Base-by-base conservation (phyloP, 2,888 invertebrate species). In the Ennomos fuscantarius region DNA sequence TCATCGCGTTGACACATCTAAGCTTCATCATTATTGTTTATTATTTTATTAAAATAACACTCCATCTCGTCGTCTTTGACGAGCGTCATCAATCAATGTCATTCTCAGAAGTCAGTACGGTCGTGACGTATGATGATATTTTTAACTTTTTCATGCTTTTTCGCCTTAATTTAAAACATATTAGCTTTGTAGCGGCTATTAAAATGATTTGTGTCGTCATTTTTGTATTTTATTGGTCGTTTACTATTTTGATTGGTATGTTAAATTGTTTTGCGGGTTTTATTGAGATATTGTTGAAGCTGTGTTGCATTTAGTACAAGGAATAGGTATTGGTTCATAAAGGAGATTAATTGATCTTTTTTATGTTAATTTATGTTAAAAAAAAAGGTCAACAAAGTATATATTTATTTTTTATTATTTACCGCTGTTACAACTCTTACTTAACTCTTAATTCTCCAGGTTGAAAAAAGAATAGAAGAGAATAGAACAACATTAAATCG, bases 61-160 rank as follows among this genome's bases (percentile, higher is more conserved):
- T 67, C 60, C 61, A 65, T 65, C 60, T 63, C 63, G 54, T 62
- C 60, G 60, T 51, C 62, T 63, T 55, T 47, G 53, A 54, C 39
- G 32, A 35, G 43, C n/a, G 53, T 47, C 61, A 71, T 71, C 66
- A 61, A 69, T 71, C 70, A 71, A 62, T 44, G 70, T 69, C 70
- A 47, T 44, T 54, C 46, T 57, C 67, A 65, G 52, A 48, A 44
- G 55, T 31, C 52, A 49, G 42, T 44, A 13, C 45, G 15, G 33
- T 24, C 48, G 54, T 54, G 51, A 52, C 62, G 49, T 60, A 49
- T 31, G 33, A 44, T 41, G 66, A 62, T 70, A 66, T 68, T 67
- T 72, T 69, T 65, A 62, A 57, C 62, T 55, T 37, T 55, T 65
- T 60, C 49, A 44, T 40, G 47, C 40, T 53, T 61, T 63, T 61